These are phyloP conservation scores for Lasioglossum albipes DNA, from an alignment of 1,140 invertebrate species.

Conservation along the genomic window DNA sequence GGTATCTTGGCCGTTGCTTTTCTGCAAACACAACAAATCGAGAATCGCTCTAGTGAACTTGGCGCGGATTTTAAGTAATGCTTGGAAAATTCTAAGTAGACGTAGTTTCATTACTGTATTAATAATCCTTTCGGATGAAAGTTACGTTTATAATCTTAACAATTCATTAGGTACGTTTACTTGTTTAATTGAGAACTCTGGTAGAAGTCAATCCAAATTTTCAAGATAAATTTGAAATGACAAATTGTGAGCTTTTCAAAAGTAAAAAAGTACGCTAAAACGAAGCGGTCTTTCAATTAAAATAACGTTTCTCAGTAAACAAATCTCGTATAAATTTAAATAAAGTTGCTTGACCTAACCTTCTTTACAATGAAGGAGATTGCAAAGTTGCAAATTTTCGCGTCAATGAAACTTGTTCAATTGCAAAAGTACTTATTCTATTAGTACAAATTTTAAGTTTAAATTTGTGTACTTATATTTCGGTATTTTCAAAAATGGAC, in stretches of 20 bases:
- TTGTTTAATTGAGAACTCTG: background rate
- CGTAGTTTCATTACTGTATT: background rate
- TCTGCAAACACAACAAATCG: conserved; percentile 1
- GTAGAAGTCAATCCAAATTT: background rate
- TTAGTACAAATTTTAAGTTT: too few relatives aligned
- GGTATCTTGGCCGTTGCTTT: conserved; percentile 34
- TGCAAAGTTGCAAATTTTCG: background rate
- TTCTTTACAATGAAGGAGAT: conserved; percentile 9
- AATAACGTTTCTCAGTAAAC: background rate
- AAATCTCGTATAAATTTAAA: background rate
- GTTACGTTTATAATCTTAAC: background rate
- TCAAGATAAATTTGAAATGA: background rate
- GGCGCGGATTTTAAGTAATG: background rate
- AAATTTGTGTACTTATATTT: too few relatives aligned
- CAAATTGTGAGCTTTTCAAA: background rate
- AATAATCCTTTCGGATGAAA: background rate
- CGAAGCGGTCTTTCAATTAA: background rate
- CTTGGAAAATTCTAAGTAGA: background rate
- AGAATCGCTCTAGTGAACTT: background rate
- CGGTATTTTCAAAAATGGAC: too few relatives aligned
- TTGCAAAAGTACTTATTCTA: too few relatives aligned
- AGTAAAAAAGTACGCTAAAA: background rate
- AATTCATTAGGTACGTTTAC: background rate
- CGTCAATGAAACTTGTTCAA: too few relatives aligned
- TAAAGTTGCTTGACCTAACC: background rate